A percentile compares a stretch with the other conserved stretches of the same genome.
phyloP scores from a whole-genome alignment of 2,888 invertebrate species.

The Boloria selene region DNA sequence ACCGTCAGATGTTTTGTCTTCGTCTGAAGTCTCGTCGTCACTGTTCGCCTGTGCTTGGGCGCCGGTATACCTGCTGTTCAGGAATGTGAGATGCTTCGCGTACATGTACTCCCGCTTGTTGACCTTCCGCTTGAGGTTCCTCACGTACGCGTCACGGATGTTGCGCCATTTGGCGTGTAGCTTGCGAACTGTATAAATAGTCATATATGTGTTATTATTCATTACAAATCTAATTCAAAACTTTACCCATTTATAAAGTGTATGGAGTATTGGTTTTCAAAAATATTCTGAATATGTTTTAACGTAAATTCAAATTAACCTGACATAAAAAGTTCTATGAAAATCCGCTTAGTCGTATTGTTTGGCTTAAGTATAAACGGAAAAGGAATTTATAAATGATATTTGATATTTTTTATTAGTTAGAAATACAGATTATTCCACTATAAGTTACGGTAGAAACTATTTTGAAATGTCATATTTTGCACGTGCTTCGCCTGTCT shows the following conservation, averaged over 20 bases:
- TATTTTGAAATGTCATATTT: neutral
- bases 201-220: constrained; percentile 5
- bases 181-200: constrained; percentile 57
- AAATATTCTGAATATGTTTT: too few species aligned
- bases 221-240: neutral
- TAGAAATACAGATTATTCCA: neutral
- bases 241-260: too few species aligned
- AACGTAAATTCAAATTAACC: too few species aligned
- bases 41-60: constrained; percentile 49
- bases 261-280: too few species aligned
- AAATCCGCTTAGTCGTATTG: too few species aligned
- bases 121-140: constrained; percentile 53
- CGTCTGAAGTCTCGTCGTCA: constrained; percentile 46
- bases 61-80: constrained; percentile 52
- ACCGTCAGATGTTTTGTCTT: constrained; percentile 19
- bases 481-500: neutral
- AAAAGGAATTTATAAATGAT: too few species aligned
- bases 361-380: too few species aligned
- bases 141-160: constrained; percentile 68
- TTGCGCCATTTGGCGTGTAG: constrained; percentile 72
- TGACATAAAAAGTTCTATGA: too few species aligned
- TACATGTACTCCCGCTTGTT: constrained; percentile 58
- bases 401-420: neutral
- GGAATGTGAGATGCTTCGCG: constrained; percentile 61
- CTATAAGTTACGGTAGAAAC: neutral